Percentiles rank a stretch among this genome's conserved stretches.
Evolutionary conservation across 2,888 invertebrate genomes (phyloP).

Genomic region (Scaptomyza reducta): DNA sequence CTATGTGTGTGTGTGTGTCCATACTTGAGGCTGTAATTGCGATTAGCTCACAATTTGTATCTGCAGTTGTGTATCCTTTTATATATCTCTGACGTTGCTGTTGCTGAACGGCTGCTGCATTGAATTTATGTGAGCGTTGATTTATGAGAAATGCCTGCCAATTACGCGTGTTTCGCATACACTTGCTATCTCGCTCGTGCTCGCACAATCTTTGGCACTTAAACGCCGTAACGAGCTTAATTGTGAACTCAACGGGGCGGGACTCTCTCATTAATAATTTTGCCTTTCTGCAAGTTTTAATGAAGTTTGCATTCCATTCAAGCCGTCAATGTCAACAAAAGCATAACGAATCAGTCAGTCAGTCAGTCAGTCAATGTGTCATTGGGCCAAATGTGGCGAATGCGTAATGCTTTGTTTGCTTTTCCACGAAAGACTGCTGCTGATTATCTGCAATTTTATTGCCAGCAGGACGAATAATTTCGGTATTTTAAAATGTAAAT

Average conservation of each 20-base stretch:
- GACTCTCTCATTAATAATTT: constrained; percentile 65
- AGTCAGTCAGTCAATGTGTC: constrained; percentile 1
- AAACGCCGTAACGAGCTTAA: constrained; percentile 70
- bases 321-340: constrained; percentile 53
- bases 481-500: constrained; percentile 42
- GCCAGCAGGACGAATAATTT: constrained; percentile 13
- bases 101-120: constrained; percentile 22
- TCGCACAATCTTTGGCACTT: constrained; percentile 23
- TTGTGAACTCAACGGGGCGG: constrained; percentile 61
- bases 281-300: constrained; percentile 60
- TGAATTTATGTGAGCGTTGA: constrained; percentile 47
- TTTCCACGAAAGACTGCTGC: neutral
- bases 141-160: constrained; percentile 69
- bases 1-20: constrained; percentile 1
- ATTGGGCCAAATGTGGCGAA: constrained; percentile 35
- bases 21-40: constrained; percentile 40
- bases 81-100: constrained; percentile 27
- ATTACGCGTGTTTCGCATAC: constrained; percentile 47
- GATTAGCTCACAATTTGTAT: constrained; percentile 59
- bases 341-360: constrained; percentile 21
- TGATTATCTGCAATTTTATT: constrained; percentile 42
- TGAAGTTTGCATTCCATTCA: constrained; percentile 69
- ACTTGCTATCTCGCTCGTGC: neutral
- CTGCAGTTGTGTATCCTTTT: constrained; percentile 28
- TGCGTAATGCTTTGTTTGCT: constrained; percentile 30